phyloP scores from a whole-genome alignment of 2,797 vertebrate species.

The Acrossocheilus wenchowensis region DNA sequence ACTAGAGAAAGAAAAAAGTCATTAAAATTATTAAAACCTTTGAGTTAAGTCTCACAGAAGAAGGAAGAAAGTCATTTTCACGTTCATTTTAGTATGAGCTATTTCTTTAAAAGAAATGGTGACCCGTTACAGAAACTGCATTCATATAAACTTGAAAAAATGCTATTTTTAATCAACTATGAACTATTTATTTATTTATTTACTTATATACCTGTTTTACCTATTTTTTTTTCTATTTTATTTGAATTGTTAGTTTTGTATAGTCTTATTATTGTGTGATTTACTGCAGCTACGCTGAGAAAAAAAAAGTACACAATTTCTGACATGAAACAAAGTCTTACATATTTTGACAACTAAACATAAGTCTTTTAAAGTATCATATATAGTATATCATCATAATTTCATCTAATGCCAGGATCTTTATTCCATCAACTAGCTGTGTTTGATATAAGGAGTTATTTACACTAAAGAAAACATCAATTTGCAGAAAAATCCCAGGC shows the following conservation, averaged over 20 bases:
- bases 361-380: not conserved
- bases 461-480: not conserved
- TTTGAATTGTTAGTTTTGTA: too few species aligned
- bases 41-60: not conserved
- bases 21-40: not conserved
- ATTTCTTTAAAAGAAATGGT: not conserved
- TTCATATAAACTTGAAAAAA: too few species aligned
- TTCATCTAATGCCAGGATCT: not conserved
- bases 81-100: not conserved
- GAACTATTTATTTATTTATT: too few species aligned
- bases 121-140: too few species aligned
- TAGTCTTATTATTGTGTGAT: not conserved
- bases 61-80: not conserved
- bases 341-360: not conserved
- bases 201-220: too few species aligned
- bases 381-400: not conserved
- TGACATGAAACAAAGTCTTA: not conserved
- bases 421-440: not conserved
- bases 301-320: not conserved
- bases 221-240: too few species aligned
- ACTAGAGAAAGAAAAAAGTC: not conserved
- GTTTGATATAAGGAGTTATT: not conserved
- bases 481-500: not conserved
- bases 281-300: not conserved
- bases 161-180: too few species aligned